Conservation (phyloP, 2,797 vertebrate genomes). For the Girardinus metallicus region DNA sequence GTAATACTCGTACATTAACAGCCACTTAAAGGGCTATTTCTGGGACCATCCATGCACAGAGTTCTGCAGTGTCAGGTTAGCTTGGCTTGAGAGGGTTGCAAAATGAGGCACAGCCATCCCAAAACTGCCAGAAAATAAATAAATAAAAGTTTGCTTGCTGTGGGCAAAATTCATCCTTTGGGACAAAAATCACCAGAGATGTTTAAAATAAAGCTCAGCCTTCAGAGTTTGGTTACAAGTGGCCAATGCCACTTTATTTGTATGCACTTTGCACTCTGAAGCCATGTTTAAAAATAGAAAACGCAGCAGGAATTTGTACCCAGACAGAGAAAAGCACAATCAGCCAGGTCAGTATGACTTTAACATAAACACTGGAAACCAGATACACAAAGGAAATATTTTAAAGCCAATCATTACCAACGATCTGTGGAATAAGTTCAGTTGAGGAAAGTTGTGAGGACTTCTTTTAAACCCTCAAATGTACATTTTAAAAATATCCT, state of each 20-base stretch:
- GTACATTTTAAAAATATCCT: not conserved
- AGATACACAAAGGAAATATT: not conserved
- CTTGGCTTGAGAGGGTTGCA: conserved; percentile 13
- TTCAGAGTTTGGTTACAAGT: conserved; percentile 4
- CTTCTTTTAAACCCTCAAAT: not conserved
- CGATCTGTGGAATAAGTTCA: not conserved
- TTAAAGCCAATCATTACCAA: not conserved
- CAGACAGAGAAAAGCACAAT: not conserved
- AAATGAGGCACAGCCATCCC: conserved; percentile 18
- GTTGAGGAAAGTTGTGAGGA: not conserved
- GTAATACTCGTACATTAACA: conserved; percentile 65
- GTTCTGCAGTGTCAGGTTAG: conserved; percentile 48
- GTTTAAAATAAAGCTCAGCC: not conserved
- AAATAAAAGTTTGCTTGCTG: not conserved
- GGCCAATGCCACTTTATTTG: conserved; percentile 4
- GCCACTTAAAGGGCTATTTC: conserved; percentile 71
- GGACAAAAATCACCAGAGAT: not conserved
- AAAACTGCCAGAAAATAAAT: conserved; percentile 12
- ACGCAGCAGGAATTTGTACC: not conserved
- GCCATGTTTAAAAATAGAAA: not conserved
- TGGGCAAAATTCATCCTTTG: not conserved
- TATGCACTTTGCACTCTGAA: conserved; percentile 21
- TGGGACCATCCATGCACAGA: conserved; percentile 49
- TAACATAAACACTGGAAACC: not conserved
- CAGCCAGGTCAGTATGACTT: not conserved